Evolutionary conservation across 1,140 invertebrate genomes (phyloP), one percentile per base, ranked within the genome.

Genomic region (Drosophila nikananu): DNA sequence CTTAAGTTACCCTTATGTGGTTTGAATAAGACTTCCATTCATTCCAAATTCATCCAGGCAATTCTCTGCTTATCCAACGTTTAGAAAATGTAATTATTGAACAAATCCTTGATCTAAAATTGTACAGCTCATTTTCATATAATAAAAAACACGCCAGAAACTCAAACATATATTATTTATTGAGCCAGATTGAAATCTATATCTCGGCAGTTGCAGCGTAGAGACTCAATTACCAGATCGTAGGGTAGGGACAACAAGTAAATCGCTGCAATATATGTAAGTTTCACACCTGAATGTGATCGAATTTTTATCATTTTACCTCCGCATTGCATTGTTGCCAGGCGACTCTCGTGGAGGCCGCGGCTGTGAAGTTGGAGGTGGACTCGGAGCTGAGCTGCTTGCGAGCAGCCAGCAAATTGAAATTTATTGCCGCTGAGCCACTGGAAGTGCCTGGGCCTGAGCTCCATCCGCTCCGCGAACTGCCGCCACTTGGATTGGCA

Each of bases 211-310:
- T 23, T 51, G 27, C 17, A 44, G 72, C 21, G 41, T 19, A 77
- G 73, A 51, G 80, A 64, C 80, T 63, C 68, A 74, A 57, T 68
- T 67, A 68, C 42, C 46, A 37, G 67, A 60, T 59, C 68, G 86
- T 75, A 81, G 84, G 49, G 86, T 61, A 80, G 77, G 81, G 81
- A 90, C 81, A 81, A 80, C 80, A 77, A 83, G 81, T 73, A 89
- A 90, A 89, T 84, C 78, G 86, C 75, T 68, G 86, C 78, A 57
- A 76, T 89, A 80, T 81, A 81, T 86, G 86, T 89, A 89, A 73
- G 78, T 89, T 89, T 89, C 81, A 90, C 86, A 89, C 86, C 86
- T 89, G 86, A 89, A 89, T 90, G 86, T 89, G 90, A 90, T 89
- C 86, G 86, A 89, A 84, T 89, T 89, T 89, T 89, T 89, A 89